Conservation (phyloP, 2,113 vertebrate species). For the Mustela nigripes region DNA sequence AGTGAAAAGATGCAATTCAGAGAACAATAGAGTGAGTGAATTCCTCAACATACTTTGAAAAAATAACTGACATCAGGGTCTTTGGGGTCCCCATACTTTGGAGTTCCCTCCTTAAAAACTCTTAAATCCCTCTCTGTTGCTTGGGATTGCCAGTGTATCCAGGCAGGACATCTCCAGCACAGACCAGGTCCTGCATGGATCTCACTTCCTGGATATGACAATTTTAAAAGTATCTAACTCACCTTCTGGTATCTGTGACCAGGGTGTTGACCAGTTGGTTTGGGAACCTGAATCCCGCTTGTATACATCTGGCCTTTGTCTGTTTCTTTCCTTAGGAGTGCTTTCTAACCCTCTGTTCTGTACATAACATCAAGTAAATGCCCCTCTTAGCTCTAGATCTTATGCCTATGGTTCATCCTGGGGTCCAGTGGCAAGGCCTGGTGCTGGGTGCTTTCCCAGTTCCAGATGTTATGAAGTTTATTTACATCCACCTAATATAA, state of each 20-base stretch:
- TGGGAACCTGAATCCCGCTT: neutral
- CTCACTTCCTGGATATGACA: too few species aligned
- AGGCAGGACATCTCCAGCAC: neutral
- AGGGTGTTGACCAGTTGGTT: neutral
- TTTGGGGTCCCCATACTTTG: neutral
- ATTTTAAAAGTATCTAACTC: neutral
- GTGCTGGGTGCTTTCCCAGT: neutral
- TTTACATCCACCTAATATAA: neutral
- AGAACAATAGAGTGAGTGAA: neutral
- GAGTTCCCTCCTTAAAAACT: neutral
- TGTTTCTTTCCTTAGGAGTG: neutral
- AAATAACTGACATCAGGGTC: neutral
- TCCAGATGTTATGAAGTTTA: neutral
- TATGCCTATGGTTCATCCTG: neutral
- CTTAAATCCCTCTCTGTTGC: neutral
- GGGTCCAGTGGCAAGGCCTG: neutral
- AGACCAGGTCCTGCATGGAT: neutral
- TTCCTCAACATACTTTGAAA: neutral
- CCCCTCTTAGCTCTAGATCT: neutral
- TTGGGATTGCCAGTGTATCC: fast-evolving
- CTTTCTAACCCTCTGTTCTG: neutral
- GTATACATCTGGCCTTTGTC: neutral
- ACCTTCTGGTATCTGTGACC: neutral
- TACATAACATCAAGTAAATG: neutral
- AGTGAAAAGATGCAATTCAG: neutral